Evolutionary conservation across 1,140 invertebrate species (phyloP).

Genomic region (Melipona quadrifasciata): DNA sequence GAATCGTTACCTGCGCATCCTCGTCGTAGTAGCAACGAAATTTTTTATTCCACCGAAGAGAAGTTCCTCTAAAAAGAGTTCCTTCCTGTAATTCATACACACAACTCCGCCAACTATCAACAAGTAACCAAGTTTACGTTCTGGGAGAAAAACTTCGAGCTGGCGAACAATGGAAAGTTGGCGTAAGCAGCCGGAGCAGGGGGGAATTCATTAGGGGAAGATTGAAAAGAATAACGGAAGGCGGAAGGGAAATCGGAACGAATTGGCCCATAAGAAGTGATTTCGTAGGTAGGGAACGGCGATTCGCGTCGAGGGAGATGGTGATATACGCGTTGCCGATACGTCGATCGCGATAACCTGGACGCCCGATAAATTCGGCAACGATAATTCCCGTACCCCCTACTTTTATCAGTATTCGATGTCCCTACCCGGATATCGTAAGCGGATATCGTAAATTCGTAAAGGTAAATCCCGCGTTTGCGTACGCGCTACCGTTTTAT

Average conservation of each 20-base stretch:
- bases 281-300: neutral
- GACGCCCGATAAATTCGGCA: slow-evolving; percentile 68
- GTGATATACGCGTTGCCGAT: slow-evolving; percentile 53
- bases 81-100: neutral
- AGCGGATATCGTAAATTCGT: slow-evolving; percentile 71
- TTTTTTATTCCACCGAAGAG: too few relatives aligned
- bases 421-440: slow-evolving; percentile 40
- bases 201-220: neutral
- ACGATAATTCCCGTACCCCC: slow-evolving; percentile 68
- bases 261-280: neutral
- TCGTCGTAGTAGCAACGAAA: too few relatives aligned
- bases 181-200: neutral
- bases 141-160: neutral
- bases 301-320: slow-evolving; percentile 39
- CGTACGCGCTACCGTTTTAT: slow-evolving; percentile 51
- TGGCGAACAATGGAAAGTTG: neutral
- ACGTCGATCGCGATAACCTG: slow-evolving; percentile 71
- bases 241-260: neutral
- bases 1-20: too few relatives aligned
- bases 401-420: slow-evolving; percentile 70
- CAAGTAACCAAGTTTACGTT: neutral
- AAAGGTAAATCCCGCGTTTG: slow-evolving; percentile 64
- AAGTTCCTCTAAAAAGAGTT: neutral
- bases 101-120: neutral
- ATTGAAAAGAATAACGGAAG: neutral